Evolutionary conservation across 2,888 invertebrate species (phyloP).

Genomic region (Cordilura impudica): DNA sequence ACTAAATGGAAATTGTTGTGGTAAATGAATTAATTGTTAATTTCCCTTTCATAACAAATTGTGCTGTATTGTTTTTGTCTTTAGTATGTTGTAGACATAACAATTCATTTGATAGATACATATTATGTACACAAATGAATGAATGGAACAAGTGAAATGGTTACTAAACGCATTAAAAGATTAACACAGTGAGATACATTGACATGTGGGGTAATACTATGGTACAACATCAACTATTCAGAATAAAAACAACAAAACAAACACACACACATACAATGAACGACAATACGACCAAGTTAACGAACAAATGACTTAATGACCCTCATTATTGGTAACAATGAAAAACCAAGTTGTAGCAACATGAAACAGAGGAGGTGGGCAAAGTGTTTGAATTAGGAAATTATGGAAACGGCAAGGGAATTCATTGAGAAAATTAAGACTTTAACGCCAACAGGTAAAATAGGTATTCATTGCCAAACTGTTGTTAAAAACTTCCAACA

Average conservation of each 20-base stretch:
- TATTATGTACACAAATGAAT: not conserved
- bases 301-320: constrained; percentile 61
- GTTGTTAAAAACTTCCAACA: too few species aligned
- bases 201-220: constrained; percentile 53
- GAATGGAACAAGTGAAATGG: constrained; percentile 65
- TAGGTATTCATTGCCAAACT: not conserved
- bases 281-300: constrained; percentile 57
- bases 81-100: constrained; percentile 29
- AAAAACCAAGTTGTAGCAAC: not conserved
- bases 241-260: too few species aligned
- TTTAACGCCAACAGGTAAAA: not conserved
- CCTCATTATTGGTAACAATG: constrained; percentile 59
- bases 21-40: constrained; percentile 61
- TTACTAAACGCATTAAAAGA: constrained; percentile 76
- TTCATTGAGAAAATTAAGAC: too few species aligned
- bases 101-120: constrained; percentile 49
- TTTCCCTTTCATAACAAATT: constrained; percentile 50
- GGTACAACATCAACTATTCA: not conserved
- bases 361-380: not conserved
- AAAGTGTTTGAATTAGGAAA: not conserved
- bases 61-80: constrained; percentile 25
- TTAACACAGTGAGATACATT: constrained; percentile 73
- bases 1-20: constrained; percentile 37
- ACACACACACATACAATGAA: constrained; percentile 20
- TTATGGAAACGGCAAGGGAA: not conserved